These are phyloP conservation scores for Gavia stellata DNA, from an alignment of 2,113 vertebrate genomes.

Conservation along the genomic window DNA sequence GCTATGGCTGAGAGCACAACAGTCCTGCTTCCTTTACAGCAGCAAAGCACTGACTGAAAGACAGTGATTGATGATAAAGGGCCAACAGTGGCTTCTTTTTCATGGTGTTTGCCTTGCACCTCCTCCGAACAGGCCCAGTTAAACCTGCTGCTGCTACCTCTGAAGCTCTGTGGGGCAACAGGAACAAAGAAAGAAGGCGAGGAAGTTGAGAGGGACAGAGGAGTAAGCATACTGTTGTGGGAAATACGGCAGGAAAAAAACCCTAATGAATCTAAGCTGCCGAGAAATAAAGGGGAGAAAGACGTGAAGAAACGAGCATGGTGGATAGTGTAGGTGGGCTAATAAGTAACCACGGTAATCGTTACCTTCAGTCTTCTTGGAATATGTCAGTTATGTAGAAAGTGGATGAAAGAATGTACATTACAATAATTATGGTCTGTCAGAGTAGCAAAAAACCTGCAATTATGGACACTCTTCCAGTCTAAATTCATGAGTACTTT, in stretches of 20 bases:
- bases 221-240: background rate
- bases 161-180: background rate
- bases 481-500: background rate
- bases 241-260: background rate
- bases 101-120: background rate
- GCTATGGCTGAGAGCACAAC: background rate
- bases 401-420: background rate
- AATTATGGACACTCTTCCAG: background rate
- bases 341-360: background rate
- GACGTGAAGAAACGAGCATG: fast-evolving
- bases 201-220: background rate
- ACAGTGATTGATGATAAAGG: background rate
- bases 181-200: fast-evolving
- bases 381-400: background rate
- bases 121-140: background rate
- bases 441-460: background rate
- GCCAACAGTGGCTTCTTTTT: background rate
- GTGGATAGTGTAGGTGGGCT: background rate
- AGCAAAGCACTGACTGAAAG: background rate
- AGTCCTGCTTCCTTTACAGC: background rate
- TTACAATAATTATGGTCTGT: background rate
- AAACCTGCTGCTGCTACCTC: background rate
- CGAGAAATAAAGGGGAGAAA: background rate
- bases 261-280: background rate
- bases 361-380: background rate